Percentiles rank a stretch among this genome's conserved stretches.
These are phyloP conservation scores for Syrista parreyssii DNA, from an alignment of 2,888 invertebrate genomes.

Conservation along the genomic window DNA sequence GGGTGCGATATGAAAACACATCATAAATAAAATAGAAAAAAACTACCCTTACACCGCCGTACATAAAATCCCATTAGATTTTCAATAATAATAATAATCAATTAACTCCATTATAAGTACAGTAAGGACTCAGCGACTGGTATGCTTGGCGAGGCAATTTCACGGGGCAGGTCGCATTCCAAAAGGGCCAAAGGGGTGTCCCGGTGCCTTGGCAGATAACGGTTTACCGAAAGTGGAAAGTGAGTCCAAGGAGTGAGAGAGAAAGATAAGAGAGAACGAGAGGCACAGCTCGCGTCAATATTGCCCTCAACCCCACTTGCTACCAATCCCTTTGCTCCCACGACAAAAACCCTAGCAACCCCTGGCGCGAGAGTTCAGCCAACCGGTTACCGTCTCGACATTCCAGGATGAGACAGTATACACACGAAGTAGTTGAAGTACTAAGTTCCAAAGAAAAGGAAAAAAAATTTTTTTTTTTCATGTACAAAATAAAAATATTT, in stretches of 20 bases:
- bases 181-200: constrained; percentile 17
- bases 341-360: constrained; percentile 7
- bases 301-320: constrained; percentile 18
- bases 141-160: constrained; percentile 13
- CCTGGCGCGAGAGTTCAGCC: constrained; percentile 20
- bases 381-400: constrained; percentile 26
- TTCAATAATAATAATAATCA: too few species aligned
- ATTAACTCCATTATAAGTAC: too few species aligned
- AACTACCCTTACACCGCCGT: too few species aligned
- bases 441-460: too few species aligned
- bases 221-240: constrained; percentile 7
- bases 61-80: too few species aligned
- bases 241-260: constrained; percentile 11
- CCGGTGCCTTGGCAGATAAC: constrained; percentile 21
- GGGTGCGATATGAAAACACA: too few species aligned
- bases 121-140: constrained; percentile 3
- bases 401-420: neutral
- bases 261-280: constrained; percentile 2
- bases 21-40: too few species aligned
- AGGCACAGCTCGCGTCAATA: constrained; percentile 23
- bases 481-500: too few species aligned
- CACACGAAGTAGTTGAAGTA: too few species aligned
- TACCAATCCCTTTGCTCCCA: constrained; percentile 10
- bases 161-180: constrained; percentile 13
- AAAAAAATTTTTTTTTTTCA: too few species aligned